phyloP scores from a whole-genome alignment of 2,888 invertebrate species.

The Drosophila paranaensis region DNA sequence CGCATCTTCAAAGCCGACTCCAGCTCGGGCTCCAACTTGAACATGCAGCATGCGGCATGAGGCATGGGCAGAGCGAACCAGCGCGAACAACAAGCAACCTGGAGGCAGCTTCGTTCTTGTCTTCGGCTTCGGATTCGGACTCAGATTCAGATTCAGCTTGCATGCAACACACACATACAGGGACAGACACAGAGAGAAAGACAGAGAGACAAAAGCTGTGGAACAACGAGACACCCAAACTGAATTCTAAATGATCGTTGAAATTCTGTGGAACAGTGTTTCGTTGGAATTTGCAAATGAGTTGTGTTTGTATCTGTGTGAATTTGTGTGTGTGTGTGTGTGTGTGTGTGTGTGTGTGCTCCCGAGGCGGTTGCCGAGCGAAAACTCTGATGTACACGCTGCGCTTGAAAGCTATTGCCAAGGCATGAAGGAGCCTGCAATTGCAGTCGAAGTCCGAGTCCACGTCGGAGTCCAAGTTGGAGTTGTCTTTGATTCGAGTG shows the following conservation, averaged over 20 bases:
- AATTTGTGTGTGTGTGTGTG: constrained; percentile 64
- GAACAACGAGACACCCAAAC: constrained; percentile 68
- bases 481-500: constrained; percentile 71
- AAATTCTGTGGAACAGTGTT: constrained; percentile 83
- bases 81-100: constrained; percentile 53
- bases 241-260: constrained; percentile 83
- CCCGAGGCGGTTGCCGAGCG: constrained; percentile 21
- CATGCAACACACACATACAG: constrained; percentile 41
- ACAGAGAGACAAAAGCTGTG: constrained; percentile 33
- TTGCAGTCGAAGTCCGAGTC: neutral
- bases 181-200: constrained; percentile 1
- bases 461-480: neutral
- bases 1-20: constrained; percentile 81
- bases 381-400: constrained; percentile 42
- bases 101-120: constrained; percentile 36
- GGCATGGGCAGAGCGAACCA: constrained; percentile 47
- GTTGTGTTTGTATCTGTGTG: constrained; percentile 64
- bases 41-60: constrained; percentile 65
- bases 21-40: constrained; percentile 77
- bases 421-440: constrained; percentile 14
- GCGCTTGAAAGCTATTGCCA: constrained; percentile 19
- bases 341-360: constrained; percentile 32
- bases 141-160: constrained; percentile 19
- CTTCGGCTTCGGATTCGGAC: constrained; percentile 9
- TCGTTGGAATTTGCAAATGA: constrained; percentile 84